Base-by-base conservation (phyloP, 53 echinoderm and acorn worm species). In the Pentamera pediparva region DNA sequence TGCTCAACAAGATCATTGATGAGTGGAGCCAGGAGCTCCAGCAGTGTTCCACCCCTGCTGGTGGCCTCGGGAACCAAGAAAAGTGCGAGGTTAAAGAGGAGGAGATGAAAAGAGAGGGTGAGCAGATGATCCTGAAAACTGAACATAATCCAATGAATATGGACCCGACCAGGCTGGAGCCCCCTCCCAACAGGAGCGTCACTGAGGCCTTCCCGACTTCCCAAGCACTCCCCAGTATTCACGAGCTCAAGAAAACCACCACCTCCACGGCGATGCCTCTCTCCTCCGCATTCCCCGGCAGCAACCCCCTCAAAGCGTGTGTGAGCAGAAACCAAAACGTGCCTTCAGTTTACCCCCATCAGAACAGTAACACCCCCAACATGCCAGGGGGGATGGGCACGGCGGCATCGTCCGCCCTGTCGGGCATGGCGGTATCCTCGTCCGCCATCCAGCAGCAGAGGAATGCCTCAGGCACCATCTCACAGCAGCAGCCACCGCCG, bases 221-320 rank as follows among this genome's bases (percentile, higher is more conserved):
- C 26, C 67, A 67, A 45, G 41, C 67, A 43, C 67, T 67, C 45
- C 67, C 67, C 31, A 67, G 67, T 67, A 67, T 67, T 67, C 47
- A 30, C 18, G 67, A 67, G 29, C 39, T 67, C 6, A 65, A 65
- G 39, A 67, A 67, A 25, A 40, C 67, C 40, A 41, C 67, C 11
- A 20, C 37, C n/a, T 43, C 65, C 19, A 27, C 38, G 27, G 22
- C 43, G 26, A 41, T 41, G 67, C 67, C 45, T 25, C 39, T 45
- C 15, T 40, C 41, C 30, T 41, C 67, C 26, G 47, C 29, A 40
- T 25, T 41, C 9, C n/a, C n/a, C n/a, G n/a, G n/a, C n/a, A 67
- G 45, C 41, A 25, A 43, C 18, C 37, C 41, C 6, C 26, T 67
- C 20, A 67, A 67, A 41, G 27, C 45, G 8, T 40, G 45, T 43